Percentiles rank a stretch among this genome's conserved stretches.
These are phyloP conservation scores for Eulithis prunata DNA, from an alignment of 2,888 invertebrate species.

Conservation along the genomic window DNA sequence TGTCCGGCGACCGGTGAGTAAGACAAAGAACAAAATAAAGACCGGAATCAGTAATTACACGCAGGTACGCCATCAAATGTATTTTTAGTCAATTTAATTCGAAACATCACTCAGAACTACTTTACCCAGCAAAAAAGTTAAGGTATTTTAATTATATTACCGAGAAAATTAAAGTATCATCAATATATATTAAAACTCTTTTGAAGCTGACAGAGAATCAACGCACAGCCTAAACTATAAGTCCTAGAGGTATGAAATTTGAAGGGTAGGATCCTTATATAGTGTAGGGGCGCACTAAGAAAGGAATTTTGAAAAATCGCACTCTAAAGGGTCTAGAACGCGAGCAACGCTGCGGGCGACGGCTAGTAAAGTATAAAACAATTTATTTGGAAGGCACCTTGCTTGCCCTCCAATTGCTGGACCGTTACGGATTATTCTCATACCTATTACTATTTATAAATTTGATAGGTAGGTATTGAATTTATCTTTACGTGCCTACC, in stretches of 20 bases:
- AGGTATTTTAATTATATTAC: background rate
- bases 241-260: too few species aligned
- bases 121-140: slow-evolving; percentile 15
- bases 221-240: too few species aligned
- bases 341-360: too few species aligned
- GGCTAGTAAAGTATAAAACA: background rate
- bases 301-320: too few species aligned
- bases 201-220: too few species aligned
- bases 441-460: background rate
- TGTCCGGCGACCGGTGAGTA: slow-evolving; percentile 47
- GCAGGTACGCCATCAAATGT: slow-evolving; percentile 13
- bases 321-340: too few species aligned
- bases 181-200: too few species aligned
- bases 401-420: slow-evolving; percentile 12
- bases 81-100: slow-evolving; percentile 17
- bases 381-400: slow-evolving; percentile 23
- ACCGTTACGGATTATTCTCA: background rate
- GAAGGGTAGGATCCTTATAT: too few species aligned
- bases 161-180: slow-evolving; percentile 7
- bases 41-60: slow-evolving; percentile 59
- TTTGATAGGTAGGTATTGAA: too few species aligned
- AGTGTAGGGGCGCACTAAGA: too few species aligned
- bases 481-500: background rate
- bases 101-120: slow-evolving; percentile 14
- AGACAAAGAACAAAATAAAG: slow-evolving; percentile 57